Base-by-base conservation (phyloP, 2,113 vertebrate species). In the Cyprinodon tularosa region DNA sequence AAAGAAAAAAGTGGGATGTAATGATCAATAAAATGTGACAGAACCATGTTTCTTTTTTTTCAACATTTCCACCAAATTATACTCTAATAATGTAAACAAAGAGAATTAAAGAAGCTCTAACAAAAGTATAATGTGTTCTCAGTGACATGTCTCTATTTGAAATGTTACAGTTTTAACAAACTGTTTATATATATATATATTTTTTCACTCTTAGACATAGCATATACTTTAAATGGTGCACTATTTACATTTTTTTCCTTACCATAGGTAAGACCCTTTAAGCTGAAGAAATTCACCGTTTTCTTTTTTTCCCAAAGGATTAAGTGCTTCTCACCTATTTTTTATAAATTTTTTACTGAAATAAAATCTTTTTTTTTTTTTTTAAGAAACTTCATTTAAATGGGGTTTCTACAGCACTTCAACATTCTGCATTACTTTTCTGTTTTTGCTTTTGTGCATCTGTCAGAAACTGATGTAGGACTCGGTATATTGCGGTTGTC, bases 21-120 rank as follows among this genome's bases (percentile, higher is more conserved):
- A 68, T 36, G 29, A 76, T 79, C 64, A 90, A 92, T 86, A 89
- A 87, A 91, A 80, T 62, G 39, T 82, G 66, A 59, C 47, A 71
- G 63, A 81, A 68, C 78, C 40, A 29, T 17, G 61, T 38, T 71
- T 71, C 74, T 67, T 73, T 74, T 77, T 76, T n/a, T 29, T 82
- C 63, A 22, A 39, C 29, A 29, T 22, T 14, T 3, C 65, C 57
- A 7, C 38, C 40, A 48, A 40, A 63, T 44, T 3, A 61, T 37
- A 9, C 15, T 10, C 10, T 36, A 62, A 62, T 7, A 37, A 17
- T 12, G 36, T 9, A 72, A 5, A 67, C 63, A 68, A 4, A 48
- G n/a, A 22, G 12, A 80, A 9, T n/a, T 73, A 40, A 76, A 80
- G 62, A 74, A 42, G 22, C 12, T 57, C 72, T 7, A 40, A 22